Conservation (phyloP, 2,797 vertebrate species). For the Muraenolepis orangiensis region DNA sequence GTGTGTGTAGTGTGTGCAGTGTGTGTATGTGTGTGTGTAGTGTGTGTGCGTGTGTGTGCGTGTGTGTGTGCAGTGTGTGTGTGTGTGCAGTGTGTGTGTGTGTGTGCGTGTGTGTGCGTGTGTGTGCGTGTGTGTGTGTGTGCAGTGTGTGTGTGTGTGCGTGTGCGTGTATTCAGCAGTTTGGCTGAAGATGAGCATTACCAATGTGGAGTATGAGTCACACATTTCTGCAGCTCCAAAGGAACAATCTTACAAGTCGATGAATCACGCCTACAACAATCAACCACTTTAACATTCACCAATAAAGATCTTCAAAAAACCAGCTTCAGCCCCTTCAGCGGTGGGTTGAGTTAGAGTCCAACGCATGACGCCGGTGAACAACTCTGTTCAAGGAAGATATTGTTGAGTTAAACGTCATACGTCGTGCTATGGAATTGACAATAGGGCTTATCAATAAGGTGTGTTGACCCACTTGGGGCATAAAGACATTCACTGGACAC, state of each 20-base stretch:
- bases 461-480: no score
- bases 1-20: background rate
- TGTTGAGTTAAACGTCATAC: background rate
- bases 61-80: conserved; percentile 24
- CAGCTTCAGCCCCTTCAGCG: background rate
- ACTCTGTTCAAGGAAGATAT: background rate
- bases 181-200: conserved; percentile 54
- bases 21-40: conserved; percentile 12
- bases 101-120: conserved; percentile 8
- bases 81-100: conserved; percentile 10
- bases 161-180: conserved; percentile 48
- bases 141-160: conserved; percentile 26
- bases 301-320: conserved; percentile 4
- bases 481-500: no score
- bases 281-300: no score
- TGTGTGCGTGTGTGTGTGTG: background rate
- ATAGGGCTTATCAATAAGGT: background rate
- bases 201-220: conserved; percentile 30
- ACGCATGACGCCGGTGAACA: background rate
- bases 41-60: conserved; percentile 9
- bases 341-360: no score
- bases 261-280: no score
- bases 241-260: background rate
- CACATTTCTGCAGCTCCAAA: conserved; percentile 52
- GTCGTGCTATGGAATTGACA: background rate